Percentiles rank a stretch among this genome's conserved stretches.
Evolutionary conservation across 30 jellyfish, hydroid and myxozoan species (phyloP).

Genomic region (Catostylus mosaicus): DNA sequence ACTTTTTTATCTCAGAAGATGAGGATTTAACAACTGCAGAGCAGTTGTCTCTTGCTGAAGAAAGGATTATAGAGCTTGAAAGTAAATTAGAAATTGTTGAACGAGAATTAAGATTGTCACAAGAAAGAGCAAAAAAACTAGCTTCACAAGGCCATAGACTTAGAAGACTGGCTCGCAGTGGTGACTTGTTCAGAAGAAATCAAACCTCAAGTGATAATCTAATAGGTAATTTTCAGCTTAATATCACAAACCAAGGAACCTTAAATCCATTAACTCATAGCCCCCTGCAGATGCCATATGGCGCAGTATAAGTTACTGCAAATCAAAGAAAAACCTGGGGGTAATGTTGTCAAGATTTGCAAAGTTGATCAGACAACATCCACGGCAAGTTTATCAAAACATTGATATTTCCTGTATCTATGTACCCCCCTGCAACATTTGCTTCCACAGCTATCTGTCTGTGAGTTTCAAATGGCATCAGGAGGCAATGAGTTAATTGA

Average conservation of each 20-base stretch:
- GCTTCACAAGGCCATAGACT: slow-evolving; percentile 77
- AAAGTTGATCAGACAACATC: no score
- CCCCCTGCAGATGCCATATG: no score
- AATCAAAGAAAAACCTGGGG: no score
- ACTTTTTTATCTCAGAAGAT: slow-evolving; percentile 5
- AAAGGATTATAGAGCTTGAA: slow-evolving; percentile 67
- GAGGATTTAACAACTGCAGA: slow-evolving; percentile 40
- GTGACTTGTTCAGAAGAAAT: slow-evolving; percentile 69
- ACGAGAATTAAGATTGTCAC: slow-evolving; percentile 74
- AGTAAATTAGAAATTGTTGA: slow-evolving; percentile 70
- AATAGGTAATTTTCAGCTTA: slow-evolving; percentile 18
- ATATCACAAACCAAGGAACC: background rate
- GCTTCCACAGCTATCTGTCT: no score
- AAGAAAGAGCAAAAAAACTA: slow-evolving; percentile 62
- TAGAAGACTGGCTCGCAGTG: slow-evolving; percentile 84
- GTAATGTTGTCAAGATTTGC: no score
- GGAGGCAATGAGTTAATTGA: no score
- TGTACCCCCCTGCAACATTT: no score
- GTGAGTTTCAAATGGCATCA: no score
- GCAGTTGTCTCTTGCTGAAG: slow-evolving; percentile 68
- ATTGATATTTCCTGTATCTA: no score
- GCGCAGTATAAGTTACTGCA: no score
- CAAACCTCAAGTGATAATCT: slow-evolving; percentile 3
- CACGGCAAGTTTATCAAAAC: no score
- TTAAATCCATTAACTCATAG: background rate